phyloP scores from a whole-genome alignment of 2,113 vertebrate species.

The Pyrgilauda ruficollis region DNA sequence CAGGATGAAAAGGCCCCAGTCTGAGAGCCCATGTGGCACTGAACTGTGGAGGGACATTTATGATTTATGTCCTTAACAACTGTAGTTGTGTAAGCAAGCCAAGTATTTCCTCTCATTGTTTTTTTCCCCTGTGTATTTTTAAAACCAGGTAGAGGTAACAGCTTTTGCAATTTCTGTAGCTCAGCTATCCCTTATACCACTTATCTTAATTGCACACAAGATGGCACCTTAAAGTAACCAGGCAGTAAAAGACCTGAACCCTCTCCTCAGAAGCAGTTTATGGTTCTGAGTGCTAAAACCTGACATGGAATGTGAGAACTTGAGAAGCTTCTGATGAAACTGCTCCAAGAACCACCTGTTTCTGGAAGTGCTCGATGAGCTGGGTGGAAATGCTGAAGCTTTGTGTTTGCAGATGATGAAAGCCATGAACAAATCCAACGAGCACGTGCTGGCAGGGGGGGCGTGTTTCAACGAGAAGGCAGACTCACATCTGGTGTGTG shows the following conservation, averaged over 20 bases:
- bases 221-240: background rate
- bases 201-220: background rate
- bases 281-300: background rate
- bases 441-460: conserved; percentile 94
- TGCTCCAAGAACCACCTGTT: background rate
- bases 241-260: background rate
- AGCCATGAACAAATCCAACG: conserved; percentile 99
- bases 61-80: background rate
- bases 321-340: background rate
- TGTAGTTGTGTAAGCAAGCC: background rate
- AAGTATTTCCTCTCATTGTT: background rate
- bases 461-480: conserved; percentile 95
- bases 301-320: background rate
- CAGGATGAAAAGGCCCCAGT: background rate
- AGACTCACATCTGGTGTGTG: conserved; percentile 95
- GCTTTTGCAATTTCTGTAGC: background rate
- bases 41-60: background rate
- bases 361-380: background rate
- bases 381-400: background rate
- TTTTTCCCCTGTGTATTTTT: background rate
- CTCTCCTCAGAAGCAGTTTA: background rate
- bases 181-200: background rate
- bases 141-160: background rate
- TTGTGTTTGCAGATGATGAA: conserved; percentile 90
- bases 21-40: background rate